Evolutionary conservation across 2,113 vertebrate genomes (phyloP).

Genomic region (Xiphias gladius): DNA sequence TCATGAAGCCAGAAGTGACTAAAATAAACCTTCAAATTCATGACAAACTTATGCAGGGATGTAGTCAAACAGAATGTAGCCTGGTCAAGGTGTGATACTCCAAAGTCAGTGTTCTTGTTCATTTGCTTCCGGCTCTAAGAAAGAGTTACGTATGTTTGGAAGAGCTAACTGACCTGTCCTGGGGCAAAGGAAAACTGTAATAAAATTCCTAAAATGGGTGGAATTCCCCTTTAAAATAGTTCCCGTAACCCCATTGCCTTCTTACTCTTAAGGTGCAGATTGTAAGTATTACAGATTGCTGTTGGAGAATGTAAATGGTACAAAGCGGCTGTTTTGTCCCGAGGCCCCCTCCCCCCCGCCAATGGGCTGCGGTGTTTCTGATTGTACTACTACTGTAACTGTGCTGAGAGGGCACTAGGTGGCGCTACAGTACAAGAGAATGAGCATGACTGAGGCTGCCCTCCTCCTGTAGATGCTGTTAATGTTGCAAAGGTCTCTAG

Average conservation of each 20-base stretch:
- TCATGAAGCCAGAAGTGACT: background rate
- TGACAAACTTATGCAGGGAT: background rate
- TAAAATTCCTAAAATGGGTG: conserved; percentile 35
- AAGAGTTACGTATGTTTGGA: background rate
- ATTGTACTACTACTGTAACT: conserved; percentile 71
- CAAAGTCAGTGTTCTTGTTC: background rate
- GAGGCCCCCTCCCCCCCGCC: background rate
- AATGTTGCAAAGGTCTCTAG: conserved; percentile 72
- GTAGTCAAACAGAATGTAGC: conserved; percentile 1
- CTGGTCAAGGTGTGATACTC: background rate
- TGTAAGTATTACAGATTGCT: conserved; percentile 33
- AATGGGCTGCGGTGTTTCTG: conserved; percentile 48
- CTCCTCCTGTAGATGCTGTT: conserved; percentile 66
- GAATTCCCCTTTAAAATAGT: conserved; percentile 7
- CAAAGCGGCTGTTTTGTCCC: conserved; percentile 28
- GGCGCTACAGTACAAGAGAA: conserved; percentile 65
- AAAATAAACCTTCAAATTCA: background rate
- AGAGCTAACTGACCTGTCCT: background rate
- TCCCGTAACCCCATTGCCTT: conserved; percentile 10
- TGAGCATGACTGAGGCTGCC: conserved; percentile 73
- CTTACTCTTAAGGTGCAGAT: conserved; percentile 3
- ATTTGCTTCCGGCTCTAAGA: background rate
- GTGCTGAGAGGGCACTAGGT: conserved; percentile 71
- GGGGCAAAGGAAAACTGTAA: background rate
- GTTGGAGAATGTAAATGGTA: conserved; percentile 37